Evolutionary conservation across 2,797 vertebrate genomes (phyloP).

Genomic region (Labeo calbasu): DNA sequence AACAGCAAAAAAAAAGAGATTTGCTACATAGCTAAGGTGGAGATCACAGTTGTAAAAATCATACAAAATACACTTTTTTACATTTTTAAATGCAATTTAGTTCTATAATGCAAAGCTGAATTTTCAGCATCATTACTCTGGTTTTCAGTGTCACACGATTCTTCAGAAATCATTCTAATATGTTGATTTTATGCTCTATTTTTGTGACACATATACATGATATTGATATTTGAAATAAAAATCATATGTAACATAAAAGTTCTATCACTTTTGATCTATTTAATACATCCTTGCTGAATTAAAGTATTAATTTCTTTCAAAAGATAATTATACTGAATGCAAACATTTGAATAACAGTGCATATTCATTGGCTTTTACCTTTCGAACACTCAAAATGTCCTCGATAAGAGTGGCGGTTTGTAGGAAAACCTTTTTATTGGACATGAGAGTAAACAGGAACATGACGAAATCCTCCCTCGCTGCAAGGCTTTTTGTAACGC

Average conservation of each 20-base stretch:
- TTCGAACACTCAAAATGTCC: constrained; percentile 96
- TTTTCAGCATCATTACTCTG: not conserved
- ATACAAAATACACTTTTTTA: not conserved
- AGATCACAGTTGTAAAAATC: not conserved
- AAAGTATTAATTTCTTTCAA: not conserved
- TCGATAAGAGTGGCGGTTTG: constrained; percentile 97
- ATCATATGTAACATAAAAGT: not conserved
- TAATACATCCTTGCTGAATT: too few species aligned
- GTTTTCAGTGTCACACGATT: not conserved
- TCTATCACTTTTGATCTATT: not conserved
- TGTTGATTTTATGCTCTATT: not conserved
- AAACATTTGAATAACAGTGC: not conserved
- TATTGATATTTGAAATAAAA: not conserved
- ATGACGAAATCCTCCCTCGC: constrained; percentile 95
- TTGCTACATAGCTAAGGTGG: not conserved
- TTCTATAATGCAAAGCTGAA: too few species aligned
- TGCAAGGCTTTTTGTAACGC: constrained; percentile 92
- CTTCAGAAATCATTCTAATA: not conserved
- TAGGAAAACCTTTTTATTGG: constrained; percentile 97
- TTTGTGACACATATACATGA: not conserved
- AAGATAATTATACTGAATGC: not conserved
- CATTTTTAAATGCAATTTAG: not conserved
- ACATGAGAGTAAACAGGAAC: constrained; percentile 97
- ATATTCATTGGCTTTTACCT: constrained; percentile 75
- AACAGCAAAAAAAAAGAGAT: not conserved